Conservation (phyloP, 2,113 vertebrate species). For the Cricetomys ansorgei region DNA sequence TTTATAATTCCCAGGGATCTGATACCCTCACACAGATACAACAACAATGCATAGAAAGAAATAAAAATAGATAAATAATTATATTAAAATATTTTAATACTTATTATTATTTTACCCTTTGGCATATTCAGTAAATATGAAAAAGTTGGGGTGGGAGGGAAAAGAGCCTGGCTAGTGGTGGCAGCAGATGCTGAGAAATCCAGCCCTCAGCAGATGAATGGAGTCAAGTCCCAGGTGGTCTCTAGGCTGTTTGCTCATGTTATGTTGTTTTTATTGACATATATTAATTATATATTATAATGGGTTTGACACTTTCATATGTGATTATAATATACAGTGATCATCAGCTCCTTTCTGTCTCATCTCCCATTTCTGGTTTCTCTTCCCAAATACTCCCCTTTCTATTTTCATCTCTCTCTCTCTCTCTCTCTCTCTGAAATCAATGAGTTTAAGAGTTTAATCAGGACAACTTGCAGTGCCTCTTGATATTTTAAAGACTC, state of each 20-base stretch:
- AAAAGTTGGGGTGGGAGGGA: background rate
- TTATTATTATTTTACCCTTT: background rate
- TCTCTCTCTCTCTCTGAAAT: background rate
- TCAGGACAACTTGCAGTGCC: background rate
- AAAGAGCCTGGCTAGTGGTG: background rate
- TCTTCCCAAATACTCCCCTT: background rate
- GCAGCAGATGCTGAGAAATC: background rate
- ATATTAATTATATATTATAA: background rate
- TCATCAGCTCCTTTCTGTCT: background rate
- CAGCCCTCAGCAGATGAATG: background rate
- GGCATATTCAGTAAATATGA: background rate
- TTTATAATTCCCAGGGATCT: too few species aligned
- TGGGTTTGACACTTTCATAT: background rate
- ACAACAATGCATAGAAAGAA: too few species aligned
- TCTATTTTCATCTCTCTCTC: too few species aligned
- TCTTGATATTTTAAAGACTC: background rate
- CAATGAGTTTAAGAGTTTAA: background rate
- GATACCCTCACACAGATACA: too few species aligned
- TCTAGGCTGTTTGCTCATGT: background rate
- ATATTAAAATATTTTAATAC: background rate
- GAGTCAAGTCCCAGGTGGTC: background rate
- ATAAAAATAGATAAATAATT: too few species aligned
- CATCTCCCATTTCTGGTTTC: background rate
- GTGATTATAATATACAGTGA: background rate
- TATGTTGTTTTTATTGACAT: background rate